Conservation (phyloP, 2,888 invertebrate genomes). For the Drosophila neonasuta region DNA sequence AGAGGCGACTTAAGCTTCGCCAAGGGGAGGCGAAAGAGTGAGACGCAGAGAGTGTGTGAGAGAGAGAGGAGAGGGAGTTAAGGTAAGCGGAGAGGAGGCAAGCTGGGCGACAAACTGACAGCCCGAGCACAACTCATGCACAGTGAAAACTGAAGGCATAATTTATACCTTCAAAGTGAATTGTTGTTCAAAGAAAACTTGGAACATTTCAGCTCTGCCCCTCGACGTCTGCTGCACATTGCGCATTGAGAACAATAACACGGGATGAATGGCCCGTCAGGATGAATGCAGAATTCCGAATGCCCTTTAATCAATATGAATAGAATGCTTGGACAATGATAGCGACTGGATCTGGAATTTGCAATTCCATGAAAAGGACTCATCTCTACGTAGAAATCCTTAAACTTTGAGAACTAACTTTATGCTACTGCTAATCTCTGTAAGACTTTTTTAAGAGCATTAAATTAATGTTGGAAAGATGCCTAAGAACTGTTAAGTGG, state of each 20-base stretch:
- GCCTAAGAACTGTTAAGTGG: not conserved
- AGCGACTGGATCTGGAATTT: not conserved
- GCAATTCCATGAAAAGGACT: not conserved
- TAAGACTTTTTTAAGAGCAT: not conserved
- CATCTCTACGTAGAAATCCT: too few species aligned
- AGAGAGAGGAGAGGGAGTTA: not conserved
- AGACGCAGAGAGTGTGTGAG: not conserved
- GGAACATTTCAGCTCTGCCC: constrained; percentile 56
- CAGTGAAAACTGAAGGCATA: constrained; percentile 75
- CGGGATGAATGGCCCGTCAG: constrained; percentile 57
- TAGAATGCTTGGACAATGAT: constrained; percentile 3
- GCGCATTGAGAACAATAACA: constrained; percentile 64
- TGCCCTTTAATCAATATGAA: constrained; percentile 43
- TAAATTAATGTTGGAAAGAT: not conserved
- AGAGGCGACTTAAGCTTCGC: constrained; percentile 65
- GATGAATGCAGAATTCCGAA: constrained; percentile 45
- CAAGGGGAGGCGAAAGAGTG: not conserved
- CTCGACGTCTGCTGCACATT: constrained; percentile 41
- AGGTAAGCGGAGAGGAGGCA: constrained; percentile 11
- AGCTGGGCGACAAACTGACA: constrained; percentile 64
- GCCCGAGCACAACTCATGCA: constrained; percentile 58
- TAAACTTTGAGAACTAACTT: not conserved
- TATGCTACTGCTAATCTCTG: not conserved
- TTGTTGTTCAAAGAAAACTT: constrained; percentile 68
- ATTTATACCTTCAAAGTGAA: constrained; percentile 78